A percentile compares a stretch with the other conserved stretches of the same genome.
These are phyloP conservation scores for Drosophila truncata DNA, from an alignment of 1,140 invertebrate species.

Conservation along the genomic window DNA sequence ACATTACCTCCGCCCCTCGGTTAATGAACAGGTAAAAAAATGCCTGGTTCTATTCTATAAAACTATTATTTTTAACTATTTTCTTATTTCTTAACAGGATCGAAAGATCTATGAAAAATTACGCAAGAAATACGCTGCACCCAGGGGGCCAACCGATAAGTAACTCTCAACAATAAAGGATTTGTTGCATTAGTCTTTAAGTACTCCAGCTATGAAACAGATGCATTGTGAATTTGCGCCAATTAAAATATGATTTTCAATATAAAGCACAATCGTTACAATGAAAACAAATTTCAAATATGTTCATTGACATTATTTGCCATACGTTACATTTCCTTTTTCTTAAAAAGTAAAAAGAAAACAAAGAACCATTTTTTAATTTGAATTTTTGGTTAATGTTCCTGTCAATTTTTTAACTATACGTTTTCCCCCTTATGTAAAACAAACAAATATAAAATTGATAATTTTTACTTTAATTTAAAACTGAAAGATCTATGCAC, in stretches of 20 bases:
- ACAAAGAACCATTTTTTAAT: too few species aligned
- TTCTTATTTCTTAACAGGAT: conserved; percentile 51
- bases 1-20: conserved; percentile 72
- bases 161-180: conserved; percentile 36
- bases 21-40: conserved; percentile 66
- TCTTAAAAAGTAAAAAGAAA: not conserved
- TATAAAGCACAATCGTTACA: conserved; percentile 18
- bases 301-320: not conserved
- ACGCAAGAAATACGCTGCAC: conserved; percentile 80
- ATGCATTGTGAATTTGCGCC: conserved; percentile 10
- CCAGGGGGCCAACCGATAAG: conserved; percentile 51
- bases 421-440: too few species aligned
- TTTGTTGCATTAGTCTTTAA: conserved; percentile 63
- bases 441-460: not conserved
- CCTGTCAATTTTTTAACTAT: too few species aligned
- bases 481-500: not conserved
- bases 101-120: conserved; percentile 81
- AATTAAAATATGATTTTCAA: conserved; percentile 26
- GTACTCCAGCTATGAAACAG: conserved; percentile 1
- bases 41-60: rapidly evolving
- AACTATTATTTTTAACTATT: not conserved
- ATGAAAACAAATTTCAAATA: conserved; percentile 2
- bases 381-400: too few species aligned
- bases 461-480: conserved; percentile 29
- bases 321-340: not conserved